phyloP scores from a whole-genome alignment of 2,797 vertebrate species.

The Cheirogaleus major region DNA sequence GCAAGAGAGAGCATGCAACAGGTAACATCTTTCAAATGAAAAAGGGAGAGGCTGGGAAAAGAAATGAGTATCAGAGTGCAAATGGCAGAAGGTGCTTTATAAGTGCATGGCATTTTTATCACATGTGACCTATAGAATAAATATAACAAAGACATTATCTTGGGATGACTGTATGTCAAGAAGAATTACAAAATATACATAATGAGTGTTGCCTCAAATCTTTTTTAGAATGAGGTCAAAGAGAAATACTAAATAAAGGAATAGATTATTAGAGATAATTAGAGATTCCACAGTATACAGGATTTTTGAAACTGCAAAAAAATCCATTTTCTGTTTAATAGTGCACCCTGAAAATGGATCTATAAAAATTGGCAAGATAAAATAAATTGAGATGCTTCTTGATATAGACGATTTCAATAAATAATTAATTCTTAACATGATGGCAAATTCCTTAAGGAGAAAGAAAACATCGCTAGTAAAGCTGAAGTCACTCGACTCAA shows the following conservation, averaged over 20 bases:
- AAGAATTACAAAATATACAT: background rate
- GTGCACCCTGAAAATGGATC: background rate
- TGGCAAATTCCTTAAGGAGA: background rate
- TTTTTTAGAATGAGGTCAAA: background rate
- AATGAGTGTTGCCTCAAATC: background rate
- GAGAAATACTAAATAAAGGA: background rate
- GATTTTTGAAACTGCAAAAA: background rate
- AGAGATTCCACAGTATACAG: background rate
- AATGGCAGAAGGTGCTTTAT: background rate
- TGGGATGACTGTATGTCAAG: background rate
- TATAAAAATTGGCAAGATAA: background rate
- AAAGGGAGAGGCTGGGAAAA: background rate
- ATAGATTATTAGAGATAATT: no score
- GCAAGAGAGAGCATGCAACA: fast-evolving
- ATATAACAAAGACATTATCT: background rate
- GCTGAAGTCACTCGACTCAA: no score
- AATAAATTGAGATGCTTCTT: background rate
- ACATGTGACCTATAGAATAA: background rate
- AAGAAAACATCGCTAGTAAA: background rate
- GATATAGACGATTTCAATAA: background rate
- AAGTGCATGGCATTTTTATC: background rate
- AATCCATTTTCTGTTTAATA: background rate
- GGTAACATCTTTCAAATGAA: background rate
- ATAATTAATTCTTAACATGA: background rate
- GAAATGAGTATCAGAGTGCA: background rate